Base-by-base conservation (phyloP, 2,888 invertebrate genomes). In the Iselma pallidipennis region DNA sequence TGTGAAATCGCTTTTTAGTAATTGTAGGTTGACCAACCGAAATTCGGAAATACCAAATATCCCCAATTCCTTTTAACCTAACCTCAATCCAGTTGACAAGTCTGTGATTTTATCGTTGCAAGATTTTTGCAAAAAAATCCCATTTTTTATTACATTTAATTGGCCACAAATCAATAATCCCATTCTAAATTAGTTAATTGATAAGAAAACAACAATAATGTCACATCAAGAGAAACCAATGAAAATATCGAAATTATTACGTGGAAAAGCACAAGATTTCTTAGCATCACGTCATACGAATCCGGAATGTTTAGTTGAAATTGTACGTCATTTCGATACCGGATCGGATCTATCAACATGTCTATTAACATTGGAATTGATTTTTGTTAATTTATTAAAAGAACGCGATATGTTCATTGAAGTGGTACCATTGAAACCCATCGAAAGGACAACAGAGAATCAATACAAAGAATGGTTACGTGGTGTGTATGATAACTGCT, bases 181-280 rank as follows among this genome's bases (percentile, higher is more conserved):
- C 26, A 16, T 19, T 51, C 29, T 28, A 16, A 21, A 28, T 25
- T 28, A 7, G n/a, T n/a, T n/a, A n/a, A n/a, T n/a, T n/a, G n/a
- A n/a, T n/a, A n/a, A n/a, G n/a, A n/a, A n/a, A n/a, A n/a, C n/a
- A n/a, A n/a, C 28, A 5, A 29, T 16, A 56, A 80, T 79, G 80
- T 76, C 78, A 29, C 73, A 71, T 54, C 71, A 68, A 57, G 79
- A 80, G 66, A 80, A 76, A 68, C 71, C 76, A 5, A 60, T 72
- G 61, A 88, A 88, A 84, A 84, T 87, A 78, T 86, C 88, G 56
- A 87, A 88, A 75, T 84, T 88, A 73, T 81, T 92, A 67, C 86
- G 89, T 65, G 82, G 82, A 71, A 90, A 89, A 78, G 90, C 90
- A 49, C 88, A 88, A 71, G 89, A 89, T 74, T 90, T 92, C 81